These are phyloP conservation scores for Drosophila niveifrons DNA, from an alignment of 2,888 invertebrate species.

Conservation along the genomic window DNA sequence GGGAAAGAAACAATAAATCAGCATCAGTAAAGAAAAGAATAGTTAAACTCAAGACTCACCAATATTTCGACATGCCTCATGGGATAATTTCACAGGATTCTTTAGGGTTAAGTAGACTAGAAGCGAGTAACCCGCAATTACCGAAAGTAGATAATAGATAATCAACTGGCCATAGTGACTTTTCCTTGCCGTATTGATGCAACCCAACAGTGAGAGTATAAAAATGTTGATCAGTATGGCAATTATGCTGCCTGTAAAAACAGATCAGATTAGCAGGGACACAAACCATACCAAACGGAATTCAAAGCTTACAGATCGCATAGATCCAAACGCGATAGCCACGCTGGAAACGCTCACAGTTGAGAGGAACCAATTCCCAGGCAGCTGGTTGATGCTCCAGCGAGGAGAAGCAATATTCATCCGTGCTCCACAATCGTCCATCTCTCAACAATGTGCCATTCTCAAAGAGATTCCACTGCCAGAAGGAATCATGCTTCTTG, in stretches of 20 bases:
- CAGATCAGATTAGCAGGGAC: background rate
- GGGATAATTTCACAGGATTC: constrained; percentile 77
- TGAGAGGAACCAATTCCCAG: constrained; percentile 75
- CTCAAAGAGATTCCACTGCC: constrained; percentile 78
- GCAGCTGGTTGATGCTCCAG: constrained; percentile 70
- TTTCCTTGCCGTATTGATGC: constrained; percentile 73
- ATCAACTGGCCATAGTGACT: constrained; percentile 78
- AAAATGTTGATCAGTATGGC: constrained; percentile 77
- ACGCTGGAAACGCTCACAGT: constrained; percentile 75
- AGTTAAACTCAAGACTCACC: constrained; percentile 38
- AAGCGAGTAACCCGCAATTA: constrained; percentile 68
- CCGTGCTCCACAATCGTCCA: constrained; percentile 65
- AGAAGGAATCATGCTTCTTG: constrained; percentile 67
- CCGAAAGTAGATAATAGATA: constrained; percentile 71
- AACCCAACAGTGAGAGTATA: constrained; percentile 69
- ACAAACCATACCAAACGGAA: too few relatives aligned
- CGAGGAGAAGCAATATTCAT: constrained; percentile 79
- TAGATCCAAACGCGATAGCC: constrained; percentile 81
- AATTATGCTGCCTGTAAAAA: constrained; percentile 64
- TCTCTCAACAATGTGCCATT: constrained; percentile 71
- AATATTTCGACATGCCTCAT: constrained; percentile 74
- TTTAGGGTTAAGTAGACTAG: constrained; percentile 76
- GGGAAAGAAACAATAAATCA: background rate
- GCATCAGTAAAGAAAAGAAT: background rate
- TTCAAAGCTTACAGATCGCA: constrained; percentile 73